Conservation (phyloP, 2,888 invertebrate genomes). For the Euclidia mi region DNA sequence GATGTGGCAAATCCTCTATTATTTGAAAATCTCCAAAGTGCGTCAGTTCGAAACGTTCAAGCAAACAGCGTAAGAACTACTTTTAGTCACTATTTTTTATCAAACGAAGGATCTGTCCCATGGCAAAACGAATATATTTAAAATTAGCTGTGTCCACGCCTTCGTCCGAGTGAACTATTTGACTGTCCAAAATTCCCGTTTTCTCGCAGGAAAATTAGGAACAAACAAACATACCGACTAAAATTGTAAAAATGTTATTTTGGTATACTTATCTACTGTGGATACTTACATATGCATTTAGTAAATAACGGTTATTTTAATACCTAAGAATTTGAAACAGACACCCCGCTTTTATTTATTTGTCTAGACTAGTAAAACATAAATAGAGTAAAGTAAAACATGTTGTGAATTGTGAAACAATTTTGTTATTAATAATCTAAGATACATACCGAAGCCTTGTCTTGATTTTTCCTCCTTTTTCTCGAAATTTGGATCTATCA, state of each 20-base stretch:
- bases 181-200: too few relatives aligned
- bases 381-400: conserved; percentile 29
- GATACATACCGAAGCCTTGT: conserved; percentile 40
- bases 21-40: conserved; percentile 53
- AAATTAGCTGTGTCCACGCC: too few relatives aligned
- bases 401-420: conserved; percentile 9
- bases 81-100: conserved; percentile 52
- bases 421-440: conserved; percentile 37
- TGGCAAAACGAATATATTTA: conserved; percentile 49
- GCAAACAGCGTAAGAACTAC: conserved; percentile 46
- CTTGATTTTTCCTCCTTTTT: conserved; percentile 41
- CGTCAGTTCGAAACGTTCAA: conserved; percentile 48
- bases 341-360: too few relatives aligned
- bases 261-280: too few relatives aligned
- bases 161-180: too few relatives aligned
- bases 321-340: too few relatives aligned
- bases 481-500: conserved; percentile 40
- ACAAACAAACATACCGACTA: too few relatives aligned
- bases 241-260: too few relatives aligned
- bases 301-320: too few relatives aligned
- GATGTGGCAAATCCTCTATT: conserved; percentile 48
- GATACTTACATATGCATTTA: too few relatives aligned
- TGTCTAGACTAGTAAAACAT: too few relatives aligned
- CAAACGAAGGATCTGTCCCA: conserved; percentile 47
- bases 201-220: too few relatives aligned